Percentiles rank a stretch among this genome's conserved stretches.
Conservation (phyloP, 2,113 vertebrate genomes). For the Myotis brandtii region DNA sequence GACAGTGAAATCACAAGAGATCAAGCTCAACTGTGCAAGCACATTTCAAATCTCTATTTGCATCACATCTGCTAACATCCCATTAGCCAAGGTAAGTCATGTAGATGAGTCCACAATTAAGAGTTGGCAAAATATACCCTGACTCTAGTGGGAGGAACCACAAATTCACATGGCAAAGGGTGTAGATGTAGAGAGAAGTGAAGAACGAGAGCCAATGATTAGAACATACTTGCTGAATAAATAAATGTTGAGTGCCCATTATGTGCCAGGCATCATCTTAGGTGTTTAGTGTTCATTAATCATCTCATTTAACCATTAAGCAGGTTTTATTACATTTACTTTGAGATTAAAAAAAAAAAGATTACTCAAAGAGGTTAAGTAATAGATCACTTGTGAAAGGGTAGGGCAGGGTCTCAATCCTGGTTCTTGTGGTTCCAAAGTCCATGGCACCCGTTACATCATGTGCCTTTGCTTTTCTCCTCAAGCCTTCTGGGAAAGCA, state of each 20-base stretch:
- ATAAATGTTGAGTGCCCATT: background rate
- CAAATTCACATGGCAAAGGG: background rate
- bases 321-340: background rate
- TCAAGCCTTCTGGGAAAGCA: slow-evolving; percentile 32
- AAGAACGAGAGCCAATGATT: background rate
- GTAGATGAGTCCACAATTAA: background rate
- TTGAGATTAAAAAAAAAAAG: background rate
- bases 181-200: background rate
- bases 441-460: background rate
- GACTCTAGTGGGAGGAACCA: background rate
- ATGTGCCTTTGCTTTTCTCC: background rate
- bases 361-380: background rate
- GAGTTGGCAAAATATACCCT: background rate
- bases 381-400: background rate
- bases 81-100: background rate
- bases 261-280: background rate
- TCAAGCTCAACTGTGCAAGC: background rate
- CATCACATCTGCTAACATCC: background rate
- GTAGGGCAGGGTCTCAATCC: background rate
- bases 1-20: background rate
- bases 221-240: background rate
- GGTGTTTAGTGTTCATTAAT: background rate
- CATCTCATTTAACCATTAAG: background rate
- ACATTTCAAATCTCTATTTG: slow-evolving; percentile 4
- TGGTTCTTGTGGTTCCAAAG: background rate